Base-by-base conservation (phyloP, 2,888 invertebrate species). In the Reticulitermes lucifugus region DNA sequence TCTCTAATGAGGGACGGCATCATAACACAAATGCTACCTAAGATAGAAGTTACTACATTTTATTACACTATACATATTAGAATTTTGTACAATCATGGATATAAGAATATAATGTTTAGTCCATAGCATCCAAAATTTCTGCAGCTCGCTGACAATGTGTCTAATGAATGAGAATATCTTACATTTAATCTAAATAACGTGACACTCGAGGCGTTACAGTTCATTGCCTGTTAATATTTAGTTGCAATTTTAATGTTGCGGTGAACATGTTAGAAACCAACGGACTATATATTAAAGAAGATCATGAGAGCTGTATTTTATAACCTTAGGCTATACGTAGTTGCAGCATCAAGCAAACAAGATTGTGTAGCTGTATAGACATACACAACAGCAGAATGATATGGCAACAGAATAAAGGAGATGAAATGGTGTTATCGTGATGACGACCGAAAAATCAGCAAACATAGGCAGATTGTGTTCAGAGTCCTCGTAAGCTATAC, bases 391-490 rank as follows among this genome's bases (percentile, higher is more conserved):
- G 65, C 25, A n/a, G 25, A 65, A 65, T n/a, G 25, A 0, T n/a
- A n/a, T 25, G n/a, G 25, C 5, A 25, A 4, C 65, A 25, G n/a
- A 25, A 14, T n/a, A 65, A n/a, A 65, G 25, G n/a, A 25, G 25
- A 65, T 65, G 65, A 65, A 25, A 25, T n/a, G n/a, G 65, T 65
- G 25, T 4, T n/a, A 65, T 10, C 65, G n/a, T 12, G 65, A 25
- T 65, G 65, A 25, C n/a, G 65, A n/a, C 12, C 65, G 7, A 65
- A 65, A n/a, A 65, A 65, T 65, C 65, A 65, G 65, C 65, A 65
- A 65, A 65, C 65, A 65, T n/a, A 65, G 65, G 65, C 65, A 65
- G 65, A 65, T 25, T 25, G 65, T n/a, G 65, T 65, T 65, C n/a
- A 7, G 1, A 55, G 3, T n/a, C 7, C 25, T 65, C 65, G n/a